Evolutionary conservation across 2,888 invertebrate species (phyloP).

Genomic region (Monoplex corrugatus): DNA sequence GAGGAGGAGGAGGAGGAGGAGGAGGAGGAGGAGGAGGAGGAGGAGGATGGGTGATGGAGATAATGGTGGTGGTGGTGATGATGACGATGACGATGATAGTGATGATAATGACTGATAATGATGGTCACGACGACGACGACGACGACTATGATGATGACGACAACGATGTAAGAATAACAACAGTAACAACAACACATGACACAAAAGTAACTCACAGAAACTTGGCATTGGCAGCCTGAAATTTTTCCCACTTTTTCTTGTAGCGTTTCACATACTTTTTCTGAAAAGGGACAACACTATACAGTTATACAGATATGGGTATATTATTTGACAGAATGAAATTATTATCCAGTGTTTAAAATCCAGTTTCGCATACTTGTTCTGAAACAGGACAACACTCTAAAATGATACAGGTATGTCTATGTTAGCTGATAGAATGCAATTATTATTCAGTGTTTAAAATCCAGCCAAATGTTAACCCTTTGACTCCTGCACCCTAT

Average conservation of each 20-base stretch:
- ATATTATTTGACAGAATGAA: no score
- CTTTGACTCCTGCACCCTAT: not conserved
- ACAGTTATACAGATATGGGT: no score
- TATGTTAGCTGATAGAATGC: no score
- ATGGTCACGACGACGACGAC: no score
- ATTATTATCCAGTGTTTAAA: not conserved
- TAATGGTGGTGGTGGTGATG: no score
- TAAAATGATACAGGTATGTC: no score
- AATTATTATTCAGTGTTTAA: not conserved
- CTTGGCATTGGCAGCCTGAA: not conserved
- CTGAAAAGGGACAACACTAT: not conserved
- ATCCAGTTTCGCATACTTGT: not conserved
- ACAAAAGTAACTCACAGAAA: conserved; percentile 24
- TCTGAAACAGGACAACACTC: not conserved
- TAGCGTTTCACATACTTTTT: conserved; percentile 24
- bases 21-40: no score
- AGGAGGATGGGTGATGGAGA: no score
- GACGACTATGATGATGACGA: not conserved
- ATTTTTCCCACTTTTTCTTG: not conserved
- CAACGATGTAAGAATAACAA: not conserved
- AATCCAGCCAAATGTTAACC: not conserved
- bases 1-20: no score
- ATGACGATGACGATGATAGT: no score
- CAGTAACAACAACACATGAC: not conserved
- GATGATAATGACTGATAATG: no score